Conservation (phyloP, 2,797 vertebrate species). For the Xerus rutilus region DNA sequence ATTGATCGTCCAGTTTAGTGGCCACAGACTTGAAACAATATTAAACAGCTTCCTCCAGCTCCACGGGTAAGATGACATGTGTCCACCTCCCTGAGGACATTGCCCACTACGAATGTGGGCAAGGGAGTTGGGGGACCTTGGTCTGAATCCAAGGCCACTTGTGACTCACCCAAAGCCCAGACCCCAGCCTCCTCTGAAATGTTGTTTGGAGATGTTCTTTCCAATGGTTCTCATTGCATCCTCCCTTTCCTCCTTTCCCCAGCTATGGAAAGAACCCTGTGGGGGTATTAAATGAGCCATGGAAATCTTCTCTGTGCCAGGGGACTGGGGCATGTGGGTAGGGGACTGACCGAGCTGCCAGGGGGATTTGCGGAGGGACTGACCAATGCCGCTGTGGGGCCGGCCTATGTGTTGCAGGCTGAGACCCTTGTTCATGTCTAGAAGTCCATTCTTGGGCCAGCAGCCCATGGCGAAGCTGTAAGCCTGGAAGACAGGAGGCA, state of each 20-base stretch:
- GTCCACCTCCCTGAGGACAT: conserved; percentile 61
- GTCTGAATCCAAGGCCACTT: conserved; percentile 60
- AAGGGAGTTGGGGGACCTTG: neutral
- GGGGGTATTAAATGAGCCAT: conserved; percentile 39
- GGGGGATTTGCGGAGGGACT: conserved; percentile 81
- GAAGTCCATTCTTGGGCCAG: conserved; percentile 92
- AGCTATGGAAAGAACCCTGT: neutral
- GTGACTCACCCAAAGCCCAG: conserved; percentile 55
- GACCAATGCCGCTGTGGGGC: conserved; percentile 93
- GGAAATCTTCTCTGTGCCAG: conserved; percentile 38
- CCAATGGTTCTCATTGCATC: neutral
- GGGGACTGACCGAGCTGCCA: conserved; percentile 68
- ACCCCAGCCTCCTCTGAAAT: conserved; percentile 39
- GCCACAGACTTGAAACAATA: conserved; percentile 97
- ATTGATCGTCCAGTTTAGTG: conserved; percentile 99
- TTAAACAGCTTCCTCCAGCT: conserved; percentile 94
- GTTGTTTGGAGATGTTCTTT: conserved; percentile 47
- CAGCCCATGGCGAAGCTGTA: conserved; percentile 93
- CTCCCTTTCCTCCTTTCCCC: neutral
- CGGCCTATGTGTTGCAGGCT: conserved; percentile 92
- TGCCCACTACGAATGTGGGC: conserved; percentile 36
- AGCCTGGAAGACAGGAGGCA: conserved; percentile 88
- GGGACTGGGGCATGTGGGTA: conserved; percentile 39
- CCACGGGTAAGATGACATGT: conserved; percentile 73
- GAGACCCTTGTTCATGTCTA: conserved; percentile 93